Evolutionary conservation across 1,140 invertebrate genomes (phyloP).

Genomic region (Acromyrmex echinatior): DNA sequence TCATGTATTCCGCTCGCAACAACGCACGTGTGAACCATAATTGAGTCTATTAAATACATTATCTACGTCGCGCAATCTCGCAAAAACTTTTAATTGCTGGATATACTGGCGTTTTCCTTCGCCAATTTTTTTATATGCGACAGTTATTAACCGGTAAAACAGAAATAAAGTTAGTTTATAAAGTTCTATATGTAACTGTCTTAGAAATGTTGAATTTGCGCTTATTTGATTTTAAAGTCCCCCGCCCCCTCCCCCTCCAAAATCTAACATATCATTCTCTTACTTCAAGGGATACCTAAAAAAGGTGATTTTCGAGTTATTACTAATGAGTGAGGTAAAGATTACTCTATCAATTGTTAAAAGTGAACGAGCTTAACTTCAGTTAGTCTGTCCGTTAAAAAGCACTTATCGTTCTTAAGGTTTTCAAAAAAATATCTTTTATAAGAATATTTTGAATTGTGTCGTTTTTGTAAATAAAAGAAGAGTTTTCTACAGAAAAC

Average conservation of each 20-base stretch:
- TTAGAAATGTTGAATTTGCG: not conserved
- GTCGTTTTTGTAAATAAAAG: too few relatives aligned
- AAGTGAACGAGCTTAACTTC: too few relatives aligned
- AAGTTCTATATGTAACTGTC: not conserved
- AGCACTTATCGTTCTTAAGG: too few relatives aligned
- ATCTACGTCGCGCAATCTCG: slow-evolving; percentile 2
- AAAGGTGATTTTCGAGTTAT: too few relatives aligned
- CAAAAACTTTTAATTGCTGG: not conserved
- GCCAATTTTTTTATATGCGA: not conserved
- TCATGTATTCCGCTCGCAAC: not conserved
- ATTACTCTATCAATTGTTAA: too few relatives aligned
- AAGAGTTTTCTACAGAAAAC: too few relatives aligned
- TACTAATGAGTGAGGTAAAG: too few relatives aligned
- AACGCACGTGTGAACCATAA: slow-evolving; percentile 1
- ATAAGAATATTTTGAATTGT: too few relatives aligned
- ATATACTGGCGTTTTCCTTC: not conserved
- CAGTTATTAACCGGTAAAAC: not conserved
- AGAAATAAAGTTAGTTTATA: not conserved
- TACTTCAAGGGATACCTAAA: too few relatives aligned
- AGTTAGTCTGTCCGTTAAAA: too few relatives aligned
- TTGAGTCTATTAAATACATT: not conserved
- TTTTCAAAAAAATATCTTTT: too few relatives aligned
- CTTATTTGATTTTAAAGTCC: not conserved
- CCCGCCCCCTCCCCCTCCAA: not conserved
- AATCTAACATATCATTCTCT: not conserved